phyloP scores from a whole-genome alignment of 2,113 vertebrate species.

The Myotis davidii region DNA sequence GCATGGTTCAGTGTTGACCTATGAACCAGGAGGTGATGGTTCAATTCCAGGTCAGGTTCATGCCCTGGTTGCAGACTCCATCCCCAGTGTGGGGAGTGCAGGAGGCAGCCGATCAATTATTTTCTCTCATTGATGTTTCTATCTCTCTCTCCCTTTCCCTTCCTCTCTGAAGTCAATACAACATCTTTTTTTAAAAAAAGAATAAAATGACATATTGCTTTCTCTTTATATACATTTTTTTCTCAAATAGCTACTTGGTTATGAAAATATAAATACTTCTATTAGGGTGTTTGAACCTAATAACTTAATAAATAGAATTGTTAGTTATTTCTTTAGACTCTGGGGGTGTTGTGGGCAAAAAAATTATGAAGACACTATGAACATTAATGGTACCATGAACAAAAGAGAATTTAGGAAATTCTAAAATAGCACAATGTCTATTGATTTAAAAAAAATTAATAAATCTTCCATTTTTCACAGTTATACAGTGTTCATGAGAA shows the following conservation, averaged over 20 bases:
- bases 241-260: conserved; percentile 18
- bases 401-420: background rate
- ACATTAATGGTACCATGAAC: background rate
- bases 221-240: background rate
- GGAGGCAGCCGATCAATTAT: too few species aligned
- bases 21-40: too few species aligned
- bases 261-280: background rate
- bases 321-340: background rate
- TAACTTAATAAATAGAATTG: background rate
- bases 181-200: too few species aligned
- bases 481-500: background rate
- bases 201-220: background rate
- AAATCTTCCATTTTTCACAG: background rate
- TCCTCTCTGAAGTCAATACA: too few species aligned
- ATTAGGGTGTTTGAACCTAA: background rate
- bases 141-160: too few species aligned
- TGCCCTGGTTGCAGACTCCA: too few species aligned
- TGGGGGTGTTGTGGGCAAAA: background rate
- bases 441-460: background rate
- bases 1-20: too few species aligned
- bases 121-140: too few species aligned
- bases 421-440: background rate
- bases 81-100: too few species aligned
- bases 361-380: background rate
- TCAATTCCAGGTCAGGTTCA: too few species aligned